Evolutionary conservation across 2,113 vertebrate species (phyloP).

Genomic region (Hydropotes inermis): DNA sequence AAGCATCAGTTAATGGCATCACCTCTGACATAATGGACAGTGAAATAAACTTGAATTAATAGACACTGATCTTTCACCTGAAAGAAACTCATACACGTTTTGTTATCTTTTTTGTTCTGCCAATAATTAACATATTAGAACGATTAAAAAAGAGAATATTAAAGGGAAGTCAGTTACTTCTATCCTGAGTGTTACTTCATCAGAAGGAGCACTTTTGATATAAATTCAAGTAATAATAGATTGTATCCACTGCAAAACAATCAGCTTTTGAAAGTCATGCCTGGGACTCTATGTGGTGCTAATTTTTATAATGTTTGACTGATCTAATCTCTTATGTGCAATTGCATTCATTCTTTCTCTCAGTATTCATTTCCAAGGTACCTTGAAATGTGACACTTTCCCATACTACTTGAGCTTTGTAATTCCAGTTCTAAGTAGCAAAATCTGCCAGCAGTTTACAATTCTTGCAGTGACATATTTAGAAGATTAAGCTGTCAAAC

Average conservation of each 20-base stretch:
- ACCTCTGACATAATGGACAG: not conserved
- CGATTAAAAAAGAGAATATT: not conserved
- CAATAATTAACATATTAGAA: not conserved
- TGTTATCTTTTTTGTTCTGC: not conserved
- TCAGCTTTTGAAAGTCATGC: not conserved
- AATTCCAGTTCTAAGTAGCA: not conserved
- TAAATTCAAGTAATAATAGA: not conserved
- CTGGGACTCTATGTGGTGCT: not conserved
- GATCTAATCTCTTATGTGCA: not conserved
- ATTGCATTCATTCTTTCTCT: not conserved
- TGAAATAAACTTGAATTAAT: not conserved
- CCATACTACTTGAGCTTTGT: not conserved
- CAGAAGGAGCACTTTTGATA: not conserved
- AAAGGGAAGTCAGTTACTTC: not conserved
- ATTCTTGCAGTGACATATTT: not conserved
- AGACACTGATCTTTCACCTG: not conserved
- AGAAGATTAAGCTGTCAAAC: slow-evolving; percentile 20
- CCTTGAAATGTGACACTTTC: not conserved
- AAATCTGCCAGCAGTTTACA: slow-evolving; percentile 16
- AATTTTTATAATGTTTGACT: not conserved
- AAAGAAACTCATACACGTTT: not conserved
- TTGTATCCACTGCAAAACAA: not conserved
- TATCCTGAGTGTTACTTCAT: not conserved
- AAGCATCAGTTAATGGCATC: not conserved
- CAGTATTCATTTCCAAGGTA: not conserved